Evolutionary conservation across 2,888 invertebrate genomes (phyloP).

Genomic region (Drosophila emarginata): DNA sequence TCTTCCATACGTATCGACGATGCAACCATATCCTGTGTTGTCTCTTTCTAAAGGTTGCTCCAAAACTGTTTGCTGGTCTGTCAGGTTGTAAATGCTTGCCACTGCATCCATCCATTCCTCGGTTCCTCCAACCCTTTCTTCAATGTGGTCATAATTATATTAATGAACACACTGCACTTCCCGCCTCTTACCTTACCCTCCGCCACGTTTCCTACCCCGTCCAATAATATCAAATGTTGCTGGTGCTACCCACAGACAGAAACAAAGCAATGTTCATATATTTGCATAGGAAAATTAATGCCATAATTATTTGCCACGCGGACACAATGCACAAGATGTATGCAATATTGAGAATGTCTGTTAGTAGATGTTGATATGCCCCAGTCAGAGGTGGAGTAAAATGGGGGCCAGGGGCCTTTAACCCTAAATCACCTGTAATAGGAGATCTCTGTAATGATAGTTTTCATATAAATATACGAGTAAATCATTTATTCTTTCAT

Average conservation of each 20-base stretch:
- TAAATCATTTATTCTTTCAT: too few relatives aligned
- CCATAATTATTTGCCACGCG: slow-evolving; percentile 72
- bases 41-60: background rate
- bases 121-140: slow-evolving; percentile 17
- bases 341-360: slow-evolving; percentile 62
- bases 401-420: background rate
- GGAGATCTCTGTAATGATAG: background rate
- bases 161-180: slow-evolving; percentile 56
- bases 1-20: background rate
- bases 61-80: background rate
- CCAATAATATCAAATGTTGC: slow-evolving; percentile 14
- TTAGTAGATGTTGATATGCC: slow-evolving; percentile 16
- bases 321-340: slow-evolving; percentile 60
- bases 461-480: too few relatives aligned
- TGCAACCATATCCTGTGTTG: background rate
- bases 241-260: slow-evolving; percentile 7
- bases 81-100: slow-evolving; percentile 15
- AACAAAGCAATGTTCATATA: slow-evolving; percentile 63
- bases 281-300: slow-evolving; percentile 72
- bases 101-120: slow-evolving; percentile 4
- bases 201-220: background rate
- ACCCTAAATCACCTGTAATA: background rate
- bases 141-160: slow-evolving; percentile 56
- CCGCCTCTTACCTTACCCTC: slow-evolving; percentile 6
- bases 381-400: background rate